Percentiles rank a stretch among this genome's conserved stretches.
These are phyloP conservation scores for Lepidochrysops patricia DNA, from an alignment of 2,888 invertebrate genomes.

Conservation along the genomic window DNA sequence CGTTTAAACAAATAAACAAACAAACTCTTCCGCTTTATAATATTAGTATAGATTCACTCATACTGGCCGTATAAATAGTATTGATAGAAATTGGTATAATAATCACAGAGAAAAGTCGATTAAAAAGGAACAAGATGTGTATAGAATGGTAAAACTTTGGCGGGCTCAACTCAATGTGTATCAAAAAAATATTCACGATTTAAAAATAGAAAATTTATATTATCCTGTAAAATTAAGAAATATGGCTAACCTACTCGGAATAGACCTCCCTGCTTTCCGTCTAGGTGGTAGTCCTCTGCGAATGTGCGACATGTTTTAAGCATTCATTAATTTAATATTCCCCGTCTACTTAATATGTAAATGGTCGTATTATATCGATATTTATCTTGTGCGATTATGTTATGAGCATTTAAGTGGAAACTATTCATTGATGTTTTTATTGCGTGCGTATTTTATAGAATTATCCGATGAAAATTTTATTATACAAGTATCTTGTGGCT, in stretches of 20 bases:
- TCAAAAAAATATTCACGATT: too few relatives aligned
- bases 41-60: too few relatives aligned
- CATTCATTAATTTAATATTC: conserved; percentile 7
- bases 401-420: conserved; percentile 9
- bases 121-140: too few relatives aligned
- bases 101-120: too few relatives aligned
- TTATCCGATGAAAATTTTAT: not conserved
- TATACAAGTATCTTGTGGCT: not conserved
- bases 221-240: not conserved
- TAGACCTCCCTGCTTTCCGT: conserved; percentile 32
- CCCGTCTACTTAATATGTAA: conserved; percentile 6
- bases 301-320: conserved; percentile 15
- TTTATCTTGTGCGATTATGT: not conserved
- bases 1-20: too few relatives aligned
- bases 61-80: too few relatives aligned
- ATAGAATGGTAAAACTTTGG: too few relatives aligned
- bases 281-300: conserved; percentile 20
- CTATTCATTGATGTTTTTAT: not conserved
- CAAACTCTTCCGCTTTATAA: too few relatives aligned
- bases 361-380: not conserved
- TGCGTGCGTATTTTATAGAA: not conserved
- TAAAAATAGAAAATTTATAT: too few relatives aligned
- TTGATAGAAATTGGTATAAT: too few relatives aligned
- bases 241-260: conserved; percentile 20
- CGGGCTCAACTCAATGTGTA: too few relatives aligned